Percentiles rank a stretch among this genome's conserved stretches.
phyloP scores from a whole-genome alignment of 2,888 invertebrate genomes.

The Criorhina ranunculi region DNA sequence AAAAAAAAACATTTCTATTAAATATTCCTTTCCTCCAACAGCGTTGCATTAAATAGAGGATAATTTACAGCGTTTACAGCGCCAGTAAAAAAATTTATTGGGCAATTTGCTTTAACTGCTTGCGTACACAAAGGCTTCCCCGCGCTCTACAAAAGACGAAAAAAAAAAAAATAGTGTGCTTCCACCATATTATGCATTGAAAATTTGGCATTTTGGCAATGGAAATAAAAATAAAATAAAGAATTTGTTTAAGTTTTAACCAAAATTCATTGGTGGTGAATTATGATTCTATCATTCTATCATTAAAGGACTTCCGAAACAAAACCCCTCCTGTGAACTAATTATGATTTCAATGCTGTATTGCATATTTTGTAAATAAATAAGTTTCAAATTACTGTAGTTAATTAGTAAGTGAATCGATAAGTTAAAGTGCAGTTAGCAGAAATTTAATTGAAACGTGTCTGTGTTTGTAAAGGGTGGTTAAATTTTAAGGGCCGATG shows the following conservation, averaged over 20 bases:
- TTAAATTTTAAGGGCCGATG: too few species aligned
- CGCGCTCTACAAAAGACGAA: not conserved
- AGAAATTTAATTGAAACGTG: too few species aligned
- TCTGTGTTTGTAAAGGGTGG: too few species aligned
- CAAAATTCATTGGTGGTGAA: slow-evolving; percentile 20
- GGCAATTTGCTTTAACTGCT: slow-evolving; percentile 54
- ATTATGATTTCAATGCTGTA: not conserved
- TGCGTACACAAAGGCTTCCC: slow-evolving; percentile 17
- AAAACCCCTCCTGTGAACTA: not conserved
- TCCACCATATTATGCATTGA: slow-evolving; percentile 19
- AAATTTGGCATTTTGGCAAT: slow-evolving; percentile 24
- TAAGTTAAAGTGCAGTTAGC: too few species aligned
- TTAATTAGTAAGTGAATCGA: too few species aligned
- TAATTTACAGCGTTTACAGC: slow-evolving; percentile 55
- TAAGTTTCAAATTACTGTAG: too few species aligned
- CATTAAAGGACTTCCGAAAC: not conserved
- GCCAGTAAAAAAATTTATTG: slow-evolving; percentile 33
- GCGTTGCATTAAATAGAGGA: slow-evolving; percentile 42
- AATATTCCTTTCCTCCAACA: slow-evolving; percentile 32
- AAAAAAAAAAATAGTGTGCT: not conserved
- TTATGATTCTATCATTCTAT: not conserved
- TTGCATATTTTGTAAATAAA: too few species aligned
- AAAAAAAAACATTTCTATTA: slow-evolving; percentile 50
- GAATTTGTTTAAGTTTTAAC: not conserved
- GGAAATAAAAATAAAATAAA: slow-evolving; percentile 1